These are phyloP conservation scores for Myotis lucifugus DNA, from an alignment of 2,113 vertebrate genomes.

Conservation along the genomic window DNA sequence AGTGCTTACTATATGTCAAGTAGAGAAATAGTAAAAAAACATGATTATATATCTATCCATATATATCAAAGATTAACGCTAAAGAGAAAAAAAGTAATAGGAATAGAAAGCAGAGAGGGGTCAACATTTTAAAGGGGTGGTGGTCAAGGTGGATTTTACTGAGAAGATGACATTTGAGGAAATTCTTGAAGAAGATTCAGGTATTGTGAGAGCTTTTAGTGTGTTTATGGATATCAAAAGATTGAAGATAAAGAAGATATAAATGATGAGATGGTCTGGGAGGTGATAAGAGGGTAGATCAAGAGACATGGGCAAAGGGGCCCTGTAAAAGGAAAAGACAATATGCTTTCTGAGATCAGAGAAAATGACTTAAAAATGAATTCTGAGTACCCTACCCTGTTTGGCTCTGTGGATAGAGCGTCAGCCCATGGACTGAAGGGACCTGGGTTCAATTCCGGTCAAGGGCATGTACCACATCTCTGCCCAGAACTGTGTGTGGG, in stretches of 20 bases:
- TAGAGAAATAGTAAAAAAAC: neutral
- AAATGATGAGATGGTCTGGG: neutral
- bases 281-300: neutral
- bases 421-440: too few species aligned
- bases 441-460: too few species aligned
- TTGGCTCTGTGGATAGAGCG: too few species aligned
- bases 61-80: neutral
- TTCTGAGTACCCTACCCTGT: neutral
- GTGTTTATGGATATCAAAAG: neutral
- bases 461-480: too few species aligned
- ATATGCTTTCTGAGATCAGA: neutral
- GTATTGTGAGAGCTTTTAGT: neutral
- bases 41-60: neutral
- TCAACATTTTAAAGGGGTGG: neutral
- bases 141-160: neutral
- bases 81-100: neutral
- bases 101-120: neutral
- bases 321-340: neutral
- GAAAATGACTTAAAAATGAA: neutral
- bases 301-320: neutral
- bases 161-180: neutral
- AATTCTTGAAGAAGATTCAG: neutral
- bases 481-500: too few species aligned
- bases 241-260: neutral
- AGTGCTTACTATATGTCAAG: neutral